phyloP scores from a whole-genome alignment of 2,797 vertebrate genomes.

The Sebastes nivosus region DNA sequence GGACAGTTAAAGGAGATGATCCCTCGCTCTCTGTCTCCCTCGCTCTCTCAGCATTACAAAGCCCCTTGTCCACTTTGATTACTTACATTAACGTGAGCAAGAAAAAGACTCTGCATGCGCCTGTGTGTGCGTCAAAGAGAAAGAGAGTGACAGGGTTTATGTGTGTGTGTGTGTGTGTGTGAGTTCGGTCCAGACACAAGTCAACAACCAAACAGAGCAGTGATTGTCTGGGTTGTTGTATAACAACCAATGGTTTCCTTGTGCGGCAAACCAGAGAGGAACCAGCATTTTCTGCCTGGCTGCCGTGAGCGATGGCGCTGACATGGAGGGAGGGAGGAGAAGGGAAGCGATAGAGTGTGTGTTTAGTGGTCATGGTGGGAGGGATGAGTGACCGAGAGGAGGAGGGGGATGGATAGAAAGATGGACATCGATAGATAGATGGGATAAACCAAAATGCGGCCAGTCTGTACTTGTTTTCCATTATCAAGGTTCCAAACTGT shows the following conservation, averaged over 20 bases:
- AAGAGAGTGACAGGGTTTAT: slow-evolving; percentile 20
- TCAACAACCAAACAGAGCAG: slow-evolving; percentile 72
- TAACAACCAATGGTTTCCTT: slow-evolving; percentile 70
- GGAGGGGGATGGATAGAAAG: slow-evolving; percentile 11
- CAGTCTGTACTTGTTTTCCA: slow-evolving; percentile 73
- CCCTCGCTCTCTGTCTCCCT: slow-evolving; percentile 33
- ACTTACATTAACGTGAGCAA: slow-evolving; percentile 81
- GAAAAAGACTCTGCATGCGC: slow-evolving; percentile 67
- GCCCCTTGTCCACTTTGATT: slow-evolving; percentile 80
- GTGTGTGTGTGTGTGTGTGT: slow-evolving; percentile 18
- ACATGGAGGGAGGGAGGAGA: slow-evolving; percentile 21
- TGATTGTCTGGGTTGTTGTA: slow-evolving; percentile 69
- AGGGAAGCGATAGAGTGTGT: background rate
- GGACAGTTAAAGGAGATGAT: slow-evolving; percentile 76
- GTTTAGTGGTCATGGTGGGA: slow-evolving; percentile 5
- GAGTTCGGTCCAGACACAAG: slow-evolving; percentile 55
- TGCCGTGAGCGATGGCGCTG: slow-evolving; percentile 38
- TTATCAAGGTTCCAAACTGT: slow-evolving; percentile 69
- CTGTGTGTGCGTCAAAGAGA: slow-evolving; percentile 40
- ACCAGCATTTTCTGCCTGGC: slow-evolving; percentile 50
- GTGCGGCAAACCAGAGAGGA: slow-evolving; percentile 62
- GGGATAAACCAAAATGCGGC: slow-evolving; percentile 49
- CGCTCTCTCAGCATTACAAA: slow-evolving; percentile 72
- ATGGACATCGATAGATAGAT: slow-evolving; percentile 40
- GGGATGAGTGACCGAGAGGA: slow-evolving; percentile 16